These are phyloP conservation scores for Zonitis immaculata DNA, from an alignment of 2,888 invertebrate genomes.

Conservation along the genomic window DNA sequence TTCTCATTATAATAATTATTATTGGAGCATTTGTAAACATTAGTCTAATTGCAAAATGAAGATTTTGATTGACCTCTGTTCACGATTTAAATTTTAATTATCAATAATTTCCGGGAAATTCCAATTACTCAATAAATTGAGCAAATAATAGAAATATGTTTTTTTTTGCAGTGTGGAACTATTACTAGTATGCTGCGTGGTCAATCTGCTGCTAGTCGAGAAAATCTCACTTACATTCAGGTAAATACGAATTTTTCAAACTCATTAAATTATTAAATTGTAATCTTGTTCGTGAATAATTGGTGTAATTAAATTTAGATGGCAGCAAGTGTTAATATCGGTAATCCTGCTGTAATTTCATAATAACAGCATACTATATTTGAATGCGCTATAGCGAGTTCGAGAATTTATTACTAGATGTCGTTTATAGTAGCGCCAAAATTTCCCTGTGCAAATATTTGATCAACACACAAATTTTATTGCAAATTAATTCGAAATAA, in stretches of 20 bases:
- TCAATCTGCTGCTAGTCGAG: conserved; percentile 38
- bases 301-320: conserved; percentile 2
- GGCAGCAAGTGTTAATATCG: conserved; percentile 10
- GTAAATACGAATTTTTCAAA: conserved; percentile 19
- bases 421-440: background rate
- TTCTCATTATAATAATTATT: too few relatives aligned
- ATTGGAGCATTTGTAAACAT: too few relatives aligned
- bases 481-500: background rate
- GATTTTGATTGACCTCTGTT: too few relatives aligned
- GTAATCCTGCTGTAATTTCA: background rate
- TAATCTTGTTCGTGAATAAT: background rate
- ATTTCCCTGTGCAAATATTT: too few relatives aligned
- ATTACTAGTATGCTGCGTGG: conserved; percentile 30
- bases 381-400: background rate
- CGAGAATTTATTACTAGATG: conserved; percentile 5
- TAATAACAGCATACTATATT: conserved; percentile 6
- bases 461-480: too few relatives aligned
- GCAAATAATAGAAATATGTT: background rate
- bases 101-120: too few relatives aligned
- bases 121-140: too few relatives aligned
- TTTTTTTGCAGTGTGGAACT: conserved; percentile 22
- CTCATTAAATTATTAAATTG: background rate
- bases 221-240: conserved; percentile 40
- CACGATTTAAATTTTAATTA: too few relatives aligned
- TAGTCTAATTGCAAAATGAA: too few relatives aligned